These are phyloP conservation scores for Ochlodes sylvanus DNA, from an alignment of 2,888 invertebrate species.

Conservation along the genomic window DNA sequence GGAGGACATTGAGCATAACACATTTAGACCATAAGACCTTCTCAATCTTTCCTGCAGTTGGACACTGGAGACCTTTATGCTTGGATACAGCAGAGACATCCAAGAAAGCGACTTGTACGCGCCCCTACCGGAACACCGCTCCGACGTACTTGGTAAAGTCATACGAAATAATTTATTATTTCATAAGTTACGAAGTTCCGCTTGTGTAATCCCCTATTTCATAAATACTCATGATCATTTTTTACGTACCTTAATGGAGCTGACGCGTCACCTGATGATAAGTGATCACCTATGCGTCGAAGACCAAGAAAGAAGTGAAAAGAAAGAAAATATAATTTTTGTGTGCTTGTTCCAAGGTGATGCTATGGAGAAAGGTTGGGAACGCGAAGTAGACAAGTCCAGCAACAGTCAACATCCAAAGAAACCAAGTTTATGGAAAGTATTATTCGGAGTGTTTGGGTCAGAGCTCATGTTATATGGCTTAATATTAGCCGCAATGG, in stretches of 20 bases:
- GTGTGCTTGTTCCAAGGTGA: constrained; percentile 76
- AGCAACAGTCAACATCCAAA: constrained; percentile 49
- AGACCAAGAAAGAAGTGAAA: constrained; percentile 37
- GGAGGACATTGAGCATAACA: too few relatives aligned
- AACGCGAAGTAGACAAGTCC: constrained; percentile 77
- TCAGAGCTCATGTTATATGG: constrained; percentile 86
- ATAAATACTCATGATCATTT: too few relatives aligned
- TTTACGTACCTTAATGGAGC: too few relatives aligned
- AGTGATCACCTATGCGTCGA: too few relatives aligned
- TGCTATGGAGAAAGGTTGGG: constrained; percentile 86
- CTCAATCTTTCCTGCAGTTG: constrained; percentile 80
- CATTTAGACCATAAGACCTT: neutral
- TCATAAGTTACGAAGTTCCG: too few relatives aligned
- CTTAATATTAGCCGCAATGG: constrained; percentile 86
- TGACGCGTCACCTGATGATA: too few relatives aligned
- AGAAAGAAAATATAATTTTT: constrained; percentile 38
- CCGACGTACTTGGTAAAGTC: constrained; percentile 74
- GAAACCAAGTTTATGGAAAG: constrained; percentile 86
- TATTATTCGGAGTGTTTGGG: constrained; percentile 86
- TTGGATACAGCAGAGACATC: constrained; percentile 88
- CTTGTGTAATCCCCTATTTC: too few relatives aligned
- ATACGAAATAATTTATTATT: too few relatives aligned
- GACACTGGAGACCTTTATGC: constrained; percentile 88
- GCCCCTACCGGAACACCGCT: constrained; percentile 88
- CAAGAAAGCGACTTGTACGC: constrained; percentile 87